Base-by-base conservation (phyloP, 2,113 vertebrate species). In the Brachirus orientalis region DNA sequence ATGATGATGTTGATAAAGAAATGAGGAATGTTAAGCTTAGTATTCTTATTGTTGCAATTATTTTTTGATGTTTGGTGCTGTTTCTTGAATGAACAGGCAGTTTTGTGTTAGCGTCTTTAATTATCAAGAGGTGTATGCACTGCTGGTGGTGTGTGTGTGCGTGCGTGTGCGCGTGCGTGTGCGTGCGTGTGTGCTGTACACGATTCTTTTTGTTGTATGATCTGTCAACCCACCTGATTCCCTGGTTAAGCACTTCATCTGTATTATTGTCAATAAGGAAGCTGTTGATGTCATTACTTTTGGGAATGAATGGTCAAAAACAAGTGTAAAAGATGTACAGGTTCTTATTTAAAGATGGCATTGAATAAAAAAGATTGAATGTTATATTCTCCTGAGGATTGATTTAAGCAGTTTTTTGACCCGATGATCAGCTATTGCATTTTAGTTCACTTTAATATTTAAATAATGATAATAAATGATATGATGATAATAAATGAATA, bases 301-400 rank as follows among this genome's bases (percentile, higher is more conserved):
- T 75, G 69, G 36, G 64, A 87, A 86, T 72, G 72, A 85, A 84
- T 41, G 81, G 80, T 91, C 80, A 44, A 75, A 82, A 72, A 89
- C 78, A 75, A 80, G 79, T 79, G 84, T 80, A 79, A n/a, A 65
- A 84, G 73, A 86, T 90, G 82, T 86, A 90, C 75, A 89, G 79
- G 87, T 91, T 91, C 71, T 77, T 91, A 89, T 91, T 91, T 89
- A 88, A 91, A 86, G 36, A 84, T 75, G 80, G 68, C 69, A 86
- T 90, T 86, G 64, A 91, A 91, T 91, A 92, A 91, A 90, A n/a
- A 83, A 78, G 38, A 86, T 68, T 71, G 83, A 91, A 82, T 82
- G 71, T 60, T 78, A 12, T 44, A 9, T 28, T 28, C 28, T 28
- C 28, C 28, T 28, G 28, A n/a, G n/a, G n/a, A 28, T 28, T 28